These are phyloP conservation scores for Chionoecetes opilio DNA, from an alignment of 1,140 invertebrate species.

Conservation along the genomic window DNA sequence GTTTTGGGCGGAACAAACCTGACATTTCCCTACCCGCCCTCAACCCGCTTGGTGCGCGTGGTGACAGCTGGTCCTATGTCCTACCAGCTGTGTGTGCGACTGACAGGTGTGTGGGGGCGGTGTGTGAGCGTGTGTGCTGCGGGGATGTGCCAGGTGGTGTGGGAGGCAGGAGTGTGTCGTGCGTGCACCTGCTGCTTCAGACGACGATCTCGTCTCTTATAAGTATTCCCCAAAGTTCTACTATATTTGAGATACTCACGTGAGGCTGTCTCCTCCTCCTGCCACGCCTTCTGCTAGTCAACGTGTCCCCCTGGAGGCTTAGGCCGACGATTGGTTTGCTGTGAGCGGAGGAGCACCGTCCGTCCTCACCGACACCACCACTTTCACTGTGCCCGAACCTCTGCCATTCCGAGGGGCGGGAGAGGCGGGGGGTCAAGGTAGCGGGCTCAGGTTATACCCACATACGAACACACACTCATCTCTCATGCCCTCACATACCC, in stretches of 20 bases:
- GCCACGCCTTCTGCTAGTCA: neutral
- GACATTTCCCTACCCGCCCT: neutral
- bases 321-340: neutral
- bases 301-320: neutral
- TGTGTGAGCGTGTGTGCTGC: neutral
- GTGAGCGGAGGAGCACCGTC: conserved; percentile 39
- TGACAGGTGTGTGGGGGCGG: conserved; percentile 2
- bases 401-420: neutral
- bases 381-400: conserved; percentile 50
- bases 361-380: conserved; percentile 39
- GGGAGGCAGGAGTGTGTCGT: neutral
- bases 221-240: neutral
- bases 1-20: neutral
- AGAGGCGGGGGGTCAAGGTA: neutral
- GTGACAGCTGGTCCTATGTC: neutral
- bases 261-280: neutral
- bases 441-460: neutral
- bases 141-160: conserved; percentile 5
- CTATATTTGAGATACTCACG: neutral
- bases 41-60: neutral
- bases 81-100: neutral
- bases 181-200: conserved; percentile 45
- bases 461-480: neutral
- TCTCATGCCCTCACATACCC: neutral
- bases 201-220: neutral